phyloP scores from a whole-genome alignment of 2,797 vertebrate genomes.

The Carapus acus region DNA sequence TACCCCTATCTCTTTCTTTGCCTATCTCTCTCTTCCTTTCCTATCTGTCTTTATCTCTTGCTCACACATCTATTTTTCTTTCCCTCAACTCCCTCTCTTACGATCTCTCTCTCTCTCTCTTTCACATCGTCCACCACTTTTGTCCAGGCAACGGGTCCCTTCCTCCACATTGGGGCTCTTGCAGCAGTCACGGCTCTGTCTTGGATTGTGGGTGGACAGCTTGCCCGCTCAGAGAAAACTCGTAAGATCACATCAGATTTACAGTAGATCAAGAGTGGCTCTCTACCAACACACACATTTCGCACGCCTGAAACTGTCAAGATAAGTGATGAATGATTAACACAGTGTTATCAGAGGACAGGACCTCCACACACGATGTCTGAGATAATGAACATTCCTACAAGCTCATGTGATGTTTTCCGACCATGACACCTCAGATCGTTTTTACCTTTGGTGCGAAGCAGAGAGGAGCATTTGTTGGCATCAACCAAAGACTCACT shows the following conservation, averaged over 20 bases:
- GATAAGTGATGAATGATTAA: conserved; percentile 62
- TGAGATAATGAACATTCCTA: conserved; percentile 58
- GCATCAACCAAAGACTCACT: too few relatives aligned
- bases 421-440: conserved; percentile 30
- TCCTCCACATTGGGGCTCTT: conserved; percentile 90
- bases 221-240: conserved; percentile 82
- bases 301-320: conserved; percentile 15
- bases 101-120: not conserved
- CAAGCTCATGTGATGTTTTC: conserved; percentile 50
- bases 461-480: conserved; percentile 15
- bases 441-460: conserved; percentile 25
- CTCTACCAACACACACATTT: conserved; percentile 17
- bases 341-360: conserved; percentile 44
- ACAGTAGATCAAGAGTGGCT: conserved; percentile 9
- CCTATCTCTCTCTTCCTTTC: conserved; percentile 8
- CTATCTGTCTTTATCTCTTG: not conserved
- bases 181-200: conserved; percentile 81
- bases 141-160: conserved; percentile 89
- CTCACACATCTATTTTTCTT: not conserved
- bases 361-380: conserved; percentile 48
- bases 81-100: not conserved
- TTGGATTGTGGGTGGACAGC: conserved; percentile 91
- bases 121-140: conserved; percentile 18
- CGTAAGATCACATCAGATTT: conserved; percentile 68
- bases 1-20: not conserved